These are phyloP conservation scores for Proterorhinus semilunaris DNA, from an alignment of 2,113 vertebrate species.

Conservation along the genomic window DNA sequence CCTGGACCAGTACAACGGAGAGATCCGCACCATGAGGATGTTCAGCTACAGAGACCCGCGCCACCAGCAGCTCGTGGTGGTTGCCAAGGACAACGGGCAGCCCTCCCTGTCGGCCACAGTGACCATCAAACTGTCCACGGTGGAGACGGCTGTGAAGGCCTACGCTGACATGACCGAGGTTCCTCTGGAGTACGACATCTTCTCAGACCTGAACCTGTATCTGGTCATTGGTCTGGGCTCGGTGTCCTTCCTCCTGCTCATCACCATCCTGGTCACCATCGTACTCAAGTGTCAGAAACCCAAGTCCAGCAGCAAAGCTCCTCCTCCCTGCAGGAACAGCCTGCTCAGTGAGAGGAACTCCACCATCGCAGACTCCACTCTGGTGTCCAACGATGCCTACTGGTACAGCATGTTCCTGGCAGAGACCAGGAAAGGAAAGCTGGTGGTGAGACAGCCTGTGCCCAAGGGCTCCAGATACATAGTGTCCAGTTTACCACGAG, in stretches of 20 bases:
- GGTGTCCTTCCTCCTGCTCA: slow-evolving; percentile 74
- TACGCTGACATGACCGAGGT: slow-evolving; percentile 73
- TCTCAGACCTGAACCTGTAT: slow-evolving; percentile 59
- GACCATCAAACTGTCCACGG: slow-evolving; percentile 68
- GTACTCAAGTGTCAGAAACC: slow-evolving; percentile 65
- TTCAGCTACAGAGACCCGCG: slow-evolving; percentile 73
- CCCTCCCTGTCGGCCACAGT: slow-evolving; percentile 78
- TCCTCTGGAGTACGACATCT: slow-evolving; percentile 63
- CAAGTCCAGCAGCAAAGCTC: slow-evolving; percentile 36
- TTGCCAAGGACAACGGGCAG: slow-evolving; percentile 75
- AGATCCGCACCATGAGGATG: slow-evolving; percentile 76
- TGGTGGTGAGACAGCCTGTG: slow-evolving; percentile 61
- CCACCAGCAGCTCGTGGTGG: slow-evolving; percentile 72
- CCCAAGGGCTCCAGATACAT: slow-evolving; percentile 63
- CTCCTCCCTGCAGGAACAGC: slow-evolving; percentile 59
- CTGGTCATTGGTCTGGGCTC: slow-evolving; percentile 74
- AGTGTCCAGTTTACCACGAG: slow-evolving; percentile 63
- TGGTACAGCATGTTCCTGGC: slow-evolving; percentile 67
- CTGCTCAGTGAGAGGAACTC: slow-evolving; percentile 62
- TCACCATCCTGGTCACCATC: slow-evolving; percentile 72
- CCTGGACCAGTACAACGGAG: slow-evolving; percentile 67
- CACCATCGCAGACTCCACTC: slow-evolving; percentile 61
- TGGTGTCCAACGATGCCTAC: slow-evolving; percentile 65
- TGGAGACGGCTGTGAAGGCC: slow-evolving; percentile 51
- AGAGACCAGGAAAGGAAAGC: slow-evolving; percentile 61